Evolutionary conservation across 2,113 vertebrate species (phyloP).

Genomic region (Osmerus eperlanus): DNA sequence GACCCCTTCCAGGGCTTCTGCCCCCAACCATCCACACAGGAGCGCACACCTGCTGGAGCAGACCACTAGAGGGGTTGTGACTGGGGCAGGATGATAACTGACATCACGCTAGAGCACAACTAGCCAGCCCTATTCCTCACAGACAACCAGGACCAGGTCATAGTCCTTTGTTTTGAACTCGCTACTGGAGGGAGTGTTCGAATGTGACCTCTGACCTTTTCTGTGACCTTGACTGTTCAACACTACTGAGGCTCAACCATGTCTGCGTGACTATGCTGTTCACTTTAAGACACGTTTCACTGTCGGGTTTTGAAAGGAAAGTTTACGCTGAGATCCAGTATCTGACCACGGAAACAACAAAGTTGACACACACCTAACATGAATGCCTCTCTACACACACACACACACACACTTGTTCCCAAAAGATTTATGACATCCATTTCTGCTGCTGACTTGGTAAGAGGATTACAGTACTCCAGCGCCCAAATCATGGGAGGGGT

Average conservation of each 20-base stretch:
- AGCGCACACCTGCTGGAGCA: no score
- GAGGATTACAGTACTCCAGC: constrained; percentile 56
- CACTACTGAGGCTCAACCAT: neutral
- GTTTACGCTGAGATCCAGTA: no score
- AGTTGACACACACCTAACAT: neutral
- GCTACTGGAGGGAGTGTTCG: no score
- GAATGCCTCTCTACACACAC: neutral
- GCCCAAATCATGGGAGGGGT: constrained; percentile 65
- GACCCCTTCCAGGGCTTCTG: no score
- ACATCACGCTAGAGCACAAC: neutral
- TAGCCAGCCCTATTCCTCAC: no score
- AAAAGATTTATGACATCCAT: constrained; percentile 47
- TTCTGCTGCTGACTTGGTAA: constrained; percentile 51
- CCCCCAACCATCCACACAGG: no score
- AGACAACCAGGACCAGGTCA: no score
- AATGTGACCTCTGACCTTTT: no score
- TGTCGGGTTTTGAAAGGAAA: neutral
- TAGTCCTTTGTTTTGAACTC: neutral
- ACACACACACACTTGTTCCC: constrained; percentile 20
- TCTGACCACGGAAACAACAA: no score
- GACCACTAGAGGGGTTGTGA: no score
- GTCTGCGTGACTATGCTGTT: neutral
- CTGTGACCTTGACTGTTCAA: no score
- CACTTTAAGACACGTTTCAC: neutral
- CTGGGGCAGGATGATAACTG: no score